Evolutionary conservation across 2,888 invertebrate species (phyloP).

Genomic region (Drosophila hawaiiensis): DNA sequence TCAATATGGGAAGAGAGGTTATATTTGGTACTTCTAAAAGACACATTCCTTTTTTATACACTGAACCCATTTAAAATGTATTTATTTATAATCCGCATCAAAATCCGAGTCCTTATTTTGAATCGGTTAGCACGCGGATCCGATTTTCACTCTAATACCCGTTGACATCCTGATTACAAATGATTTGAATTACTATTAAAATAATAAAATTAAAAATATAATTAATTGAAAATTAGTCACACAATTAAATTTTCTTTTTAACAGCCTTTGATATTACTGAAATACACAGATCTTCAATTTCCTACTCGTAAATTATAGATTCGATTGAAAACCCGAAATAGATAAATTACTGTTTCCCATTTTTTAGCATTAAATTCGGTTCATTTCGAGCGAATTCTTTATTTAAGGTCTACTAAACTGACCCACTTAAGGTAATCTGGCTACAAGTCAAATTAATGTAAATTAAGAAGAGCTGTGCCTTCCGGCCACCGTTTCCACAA

Average conservation of each 20-base stretch:
- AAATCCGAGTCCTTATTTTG: not conserved
- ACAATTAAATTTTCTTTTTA: not conserved
- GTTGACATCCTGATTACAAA: not conserved
- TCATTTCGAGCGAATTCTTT: not conserved
- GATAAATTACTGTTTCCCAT: not conserved
- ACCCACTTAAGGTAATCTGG: constrained; percentile 45
- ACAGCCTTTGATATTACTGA: not conserved
- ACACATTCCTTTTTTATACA: not conserved
- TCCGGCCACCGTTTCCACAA: constrained; percentile 4
- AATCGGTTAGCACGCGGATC: not conserved
- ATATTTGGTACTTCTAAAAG: not conserved
- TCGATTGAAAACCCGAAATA: not conserved
- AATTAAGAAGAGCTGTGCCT: constrained; percentile 42
- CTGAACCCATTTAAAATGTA: not conserved
- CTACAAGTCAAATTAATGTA: constrained; percentile 60
- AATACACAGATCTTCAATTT: not conserved
- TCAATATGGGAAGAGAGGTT: not conserved
- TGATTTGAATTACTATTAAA: not conserved
- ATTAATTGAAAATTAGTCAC: not conserved
- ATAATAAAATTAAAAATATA: not conserved
- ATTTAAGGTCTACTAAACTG: constrained; percentile 32
- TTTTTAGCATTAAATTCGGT: not conserved
- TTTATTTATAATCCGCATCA: not conserved
- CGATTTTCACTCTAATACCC: not conserved
- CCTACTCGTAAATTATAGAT: not conserved